phyloP scores from a whole-genome alignment of 64 coral and sea anemone species.

The Catalaphyllia jardinei region DNA sequence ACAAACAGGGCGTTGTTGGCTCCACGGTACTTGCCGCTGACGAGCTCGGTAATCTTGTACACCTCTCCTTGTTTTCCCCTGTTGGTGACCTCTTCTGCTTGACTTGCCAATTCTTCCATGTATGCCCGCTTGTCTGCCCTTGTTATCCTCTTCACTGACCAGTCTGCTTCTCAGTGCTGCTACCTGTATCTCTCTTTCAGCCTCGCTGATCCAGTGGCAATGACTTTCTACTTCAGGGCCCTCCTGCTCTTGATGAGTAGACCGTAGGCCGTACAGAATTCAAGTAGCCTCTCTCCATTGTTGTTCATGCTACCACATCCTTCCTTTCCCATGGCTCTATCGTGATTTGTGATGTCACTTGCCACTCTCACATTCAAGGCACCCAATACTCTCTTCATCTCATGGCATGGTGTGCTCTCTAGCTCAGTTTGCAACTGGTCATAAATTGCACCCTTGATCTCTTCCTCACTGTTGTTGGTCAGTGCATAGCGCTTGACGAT shows the following conservation, averaged over 20 bases:
- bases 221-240: too few species aligned
- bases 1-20: too few species aligned
- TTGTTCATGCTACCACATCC: conserved; percentile 19
- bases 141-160: not conserved
- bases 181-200: not conserved
- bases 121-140: not conserved
- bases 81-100: too few species aligned
- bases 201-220: too few species aligned
- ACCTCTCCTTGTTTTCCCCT: too few species aligned
- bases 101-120: not conserved
- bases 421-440: not conserved
- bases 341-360: conserved; percentile 1
- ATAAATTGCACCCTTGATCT: too few species aligned
- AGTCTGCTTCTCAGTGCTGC: not conserved
- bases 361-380: conserved; percentile 31
- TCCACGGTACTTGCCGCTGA: too few species aligned
- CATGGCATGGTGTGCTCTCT: not conserved
- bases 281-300: conserved; percentile 27
- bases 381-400: conserved; percentile 5
- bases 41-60: too few species aligned
- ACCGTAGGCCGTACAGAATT: conserved; percentile 23
- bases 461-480: too few species aligned
- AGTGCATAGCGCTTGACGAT: too few species aligned
- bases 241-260: not conserved
- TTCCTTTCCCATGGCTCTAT: conserved; percentile 29